These are phyloP conservation scores for Ptychoptera contaminata DNA, from an alignment of 2,888 invertebrate genomes.

Conservation along the genomic window DNA sequence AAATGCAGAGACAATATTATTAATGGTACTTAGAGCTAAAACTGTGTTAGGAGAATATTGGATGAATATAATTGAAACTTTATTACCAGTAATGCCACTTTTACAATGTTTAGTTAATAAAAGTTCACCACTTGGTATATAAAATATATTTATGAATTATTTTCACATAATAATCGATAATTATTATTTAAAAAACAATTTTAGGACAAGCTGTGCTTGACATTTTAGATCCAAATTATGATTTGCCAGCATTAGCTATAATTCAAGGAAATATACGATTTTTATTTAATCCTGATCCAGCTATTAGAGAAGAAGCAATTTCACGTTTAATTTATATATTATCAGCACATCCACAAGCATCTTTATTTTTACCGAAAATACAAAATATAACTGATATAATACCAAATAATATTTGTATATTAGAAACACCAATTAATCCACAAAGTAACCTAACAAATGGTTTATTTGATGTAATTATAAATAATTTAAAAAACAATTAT, in stretches of 20 bases:
- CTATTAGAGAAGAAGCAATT: slow-evolving; percentile 18
- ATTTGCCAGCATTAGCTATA: slow-evolving; percentile 14
- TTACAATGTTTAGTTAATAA: slow-evolving; percentile 16
- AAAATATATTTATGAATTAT: no score
- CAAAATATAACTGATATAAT: slow-evolving; percentile 17
- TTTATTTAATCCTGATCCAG: slow-evolving; percentile 17
- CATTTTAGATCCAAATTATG: slow-evolving; percentile 20
- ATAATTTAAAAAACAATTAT: neutral
- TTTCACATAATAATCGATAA: no score
- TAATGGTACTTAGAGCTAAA: slow-evolving; percentile 20
- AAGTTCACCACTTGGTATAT: slow-evolving; percentile 11
- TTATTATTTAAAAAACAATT: neutral
- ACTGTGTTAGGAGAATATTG: slow-evolving; percentile 15
- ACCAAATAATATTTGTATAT: slow-evolving; percentile 18
- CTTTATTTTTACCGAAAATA: slow-evolving; percentile 16
- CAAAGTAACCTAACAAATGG: slow-evolving; percentile 16
- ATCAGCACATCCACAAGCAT: slow-evolving; percentile 12
- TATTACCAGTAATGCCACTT: slow-evolving; percentile 20
- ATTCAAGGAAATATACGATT: slow-evolving; percentile 22
- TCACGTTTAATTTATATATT: slow-evolving; percentile 18
- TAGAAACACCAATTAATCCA: slow-evolving; percentile 15
- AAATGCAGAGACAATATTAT: slow-evolving; percentile 19
- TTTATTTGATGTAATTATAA: slow-evolving; percentile 12
- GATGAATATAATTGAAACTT: slow-evolving; percentile 14
- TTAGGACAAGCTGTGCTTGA: slow-evolving; percentile 12